Base-by-base conservation (phyloP, 1,140 invertebrate species). In the roundworm (Caenorhabditis elegans) region DNA sequence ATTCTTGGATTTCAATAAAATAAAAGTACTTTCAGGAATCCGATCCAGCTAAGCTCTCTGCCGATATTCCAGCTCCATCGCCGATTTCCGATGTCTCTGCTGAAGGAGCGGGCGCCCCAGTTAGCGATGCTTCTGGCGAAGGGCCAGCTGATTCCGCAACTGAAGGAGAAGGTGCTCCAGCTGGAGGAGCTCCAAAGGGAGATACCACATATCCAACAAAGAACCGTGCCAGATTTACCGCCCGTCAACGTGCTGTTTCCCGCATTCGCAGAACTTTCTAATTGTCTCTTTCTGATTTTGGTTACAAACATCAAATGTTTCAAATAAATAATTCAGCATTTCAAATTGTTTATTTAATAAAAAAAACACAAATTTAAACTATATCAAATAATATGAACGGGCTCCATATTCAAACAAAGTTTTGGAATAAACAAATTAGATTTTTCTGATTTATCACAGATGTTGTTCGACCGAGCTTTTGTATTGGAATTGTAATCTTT, bases 191-290 rank as follows among this genome's bases (percentile, higher is more conserved):
- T 5, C 24, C 22, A 26, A 15, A 43, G 39, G 39, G 60, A 19
- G 60, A 70, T 70, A 13, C n/a, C 13, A 70, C 31, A 2, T 70
- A 70, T 10, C 60, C 60, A 70, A 70, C 60, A 2, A 70, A 70
- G 60, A 70, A 70, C 13, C 11, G 60, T 39, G 34, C 31, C 11
- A 39, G 60, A 43, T 70, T 70, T n/a, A 70, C 60, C 22, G 60
- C 60, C 39, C 60, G 60, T 39, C 60, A 70, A 70, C 60, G 60
- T 70, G 60, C 34, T 43, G 60, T n/a, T 70, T 39, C 60, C 39
- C 60, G 60, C 34, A 70, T 70, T 39, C 17, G 60, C 31, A 70
- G 60, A 70, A 70, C 60, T 70, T 70, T 70, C 34, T 70, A 70
- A 70, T 43, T 39, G 22, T 19, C 8, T 22, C 0, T 31, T 39